Evolutionary conservation across 1,140 invertebrate species (phyloP).

Genomic region (Neelides sp.): DNA sequence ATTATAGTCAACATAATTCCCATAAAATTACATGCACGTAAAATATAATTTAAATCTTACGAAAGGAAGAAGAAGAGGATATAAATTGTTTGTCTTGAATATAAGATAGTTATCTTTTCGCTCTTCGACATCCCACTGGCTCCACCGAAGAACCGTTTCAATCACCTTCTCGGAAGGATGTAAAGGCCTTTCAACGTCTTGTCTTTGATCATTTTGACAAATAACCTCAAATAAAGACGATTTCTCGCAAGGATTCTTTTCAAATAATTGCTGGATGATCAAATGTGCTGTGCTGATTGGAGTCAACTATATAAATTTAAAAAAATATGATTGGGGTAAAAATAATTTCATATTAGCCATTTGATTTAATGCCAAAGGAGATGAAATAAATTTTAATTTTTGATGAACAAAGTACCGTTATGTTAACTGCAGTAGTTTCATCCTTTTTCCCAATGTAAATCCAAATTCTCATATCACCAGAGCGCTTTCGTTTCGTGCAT

Average conservation of each 20-base stretch:
- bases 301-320: conserved; percentile 43
- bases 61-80: conserved; percentile 41
- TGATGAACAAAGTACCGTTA: conserved; percentile 27
- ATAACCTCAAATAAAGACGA: conserved; percentile 61
- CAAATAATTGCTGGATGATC: conserved; percentile 22
- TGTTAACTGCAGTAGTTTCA: conserved; percentile 24
- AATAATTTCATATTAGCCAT: not conserved
- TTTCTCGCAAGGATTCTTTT: conserved; percentile 42
- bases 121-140: conserved; percentile 65
- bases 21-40: not conserved
- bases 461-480: conserved; percentile 69
- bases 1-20: not conserved
- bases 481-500: conserved; percentile 46
- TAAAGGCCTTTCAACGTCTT: conserved; percentile 55
- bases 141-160: conserved; percentile 56
- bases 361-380: not conserved
- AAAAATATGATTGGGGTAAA: not conserved
- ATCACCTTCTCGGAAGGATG: conserved; percentile 65
- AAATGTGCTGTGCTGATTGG: conserved; percentile 53
- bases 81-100: conserved; percentile 45
- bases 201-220: too few species aligned
- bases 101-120: conserved; percentile 65
- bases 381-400: conserved; percentile 1
- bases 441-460: conserved; percentile 44
- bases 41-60: conserved; percentile 33